Evolutionary conservation across 1,140 invertebrate genomes (phyloP).

Genomic region (Steinernema feltiae): DNA sequence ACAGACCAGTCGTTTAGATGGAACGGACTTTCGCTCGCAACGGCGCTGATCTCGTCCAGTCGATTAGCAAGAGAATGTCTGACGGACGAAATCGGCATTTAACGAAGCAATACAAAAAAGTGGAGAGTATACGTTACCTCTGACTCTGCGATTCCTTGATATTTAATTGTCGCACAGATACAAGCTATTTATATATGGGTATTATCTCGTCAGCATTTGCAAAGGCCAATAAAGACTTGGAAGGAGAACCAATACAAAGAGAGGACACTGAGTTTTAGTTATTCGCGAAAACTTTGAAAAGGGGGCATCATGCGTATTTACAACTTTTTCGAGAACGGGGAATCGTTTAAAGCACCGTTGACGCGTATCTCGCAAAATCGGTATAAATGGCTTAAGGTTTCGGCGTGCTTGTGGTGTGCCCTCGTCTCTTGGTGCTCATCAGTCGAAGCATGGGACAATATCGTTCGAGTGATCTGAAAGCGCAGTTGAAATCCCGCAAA

Average conservation of each 20-base stretch:
- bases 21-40: background rate
- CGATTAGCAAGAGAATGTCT: background rate
- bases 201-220: background rate
- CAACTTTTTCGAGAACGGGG: background rate
- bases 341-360: conserved; percentile 16
- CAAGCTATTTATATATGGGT: background rate
- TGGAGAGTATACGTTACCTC: background rate
- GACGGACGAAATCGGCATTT: background rate
- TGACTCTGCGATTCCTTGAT: background rate
- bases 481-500: background rate
- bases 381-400: background rate
- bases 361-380: background rate
- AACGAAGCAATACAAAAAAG: background rate
- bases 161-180: background rate
- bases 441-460: conserved; percentile 42
- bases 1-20: background rate
- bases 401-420: conserved; percentile 19
- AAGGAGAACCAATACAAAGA: background rate
- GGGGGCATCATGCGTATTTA: conserved; percentile 10
- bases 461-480: conserved; percentile 34
- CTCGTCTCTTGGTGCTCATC: conserved; percentile 24
- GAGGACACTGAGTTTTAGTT: no score
- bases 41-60: background rate
- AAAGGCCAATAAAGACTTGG: background rate
- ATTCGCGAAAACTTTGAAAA: no score